Evolutionary conservation across 1,140 invertebrate species (phyloP), one percentile per base, ranked within the genome.

Genomic region (Rhopalosiphum padi): DNA sequence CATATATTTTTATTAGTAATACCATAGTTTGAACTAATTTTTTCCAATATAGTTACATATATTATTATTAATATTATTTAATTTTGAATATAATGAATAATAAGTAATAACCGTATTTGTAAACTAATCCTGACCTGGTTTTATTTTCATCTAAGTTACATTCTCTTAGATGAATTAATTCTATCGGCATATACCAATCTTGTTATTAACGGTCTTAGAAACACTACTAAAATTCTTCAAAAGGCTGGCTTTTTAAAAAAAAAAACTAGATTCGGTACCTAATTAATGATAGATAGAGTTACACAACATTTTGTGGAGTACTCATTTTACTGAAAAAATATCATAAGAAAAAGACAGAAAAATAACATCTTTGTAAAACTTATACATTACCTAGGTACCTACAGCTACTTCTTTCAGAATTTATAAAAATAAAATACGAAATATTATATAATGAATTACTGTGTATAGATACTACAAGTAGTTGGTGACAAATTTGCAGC

Each of bases 401-500:
- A 30, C 60, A 9, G 15, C 48, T 15, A 68, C 30, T 30, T 60
- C 25, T 1, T 30, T 30, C 23, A 60, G 8, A 68, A 30, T n/a
- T 8, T 68, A 68, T 1, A 68, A 68, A 68, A 68, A 68, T 9
- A 60, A 60, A 68, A 60, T 60, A 43, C 8, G 23, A 22, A 22
- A 41, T 37, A 22, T 83, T 83, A 60, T 25, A 25, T n/a, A 46
- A 46, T 46, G 15, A 4, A 83, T 35, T 23, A 88, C 46, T 23
- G 1, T 23, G 0, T 85, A 9, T 35, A 93, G 91, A 48, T 93
- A 21, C 21, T 93, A 30, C 77, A 85, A 30, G 35, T 93, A 25
- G 8, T 93, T 37, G 91, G 91, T 7, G 91, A 93, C 35, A 51
- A 85, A 68, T 93, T 86, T 8, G 82, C 82, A 55, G 4, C n/a